Percentiles rank a stretch among this genome's conserved stretches.
These are phyloP conservation scores for Dicentrarchus labrax DNA, from an alignment of 2,113 vertebrate genomes.

Conservation along the genomic window DNA sequence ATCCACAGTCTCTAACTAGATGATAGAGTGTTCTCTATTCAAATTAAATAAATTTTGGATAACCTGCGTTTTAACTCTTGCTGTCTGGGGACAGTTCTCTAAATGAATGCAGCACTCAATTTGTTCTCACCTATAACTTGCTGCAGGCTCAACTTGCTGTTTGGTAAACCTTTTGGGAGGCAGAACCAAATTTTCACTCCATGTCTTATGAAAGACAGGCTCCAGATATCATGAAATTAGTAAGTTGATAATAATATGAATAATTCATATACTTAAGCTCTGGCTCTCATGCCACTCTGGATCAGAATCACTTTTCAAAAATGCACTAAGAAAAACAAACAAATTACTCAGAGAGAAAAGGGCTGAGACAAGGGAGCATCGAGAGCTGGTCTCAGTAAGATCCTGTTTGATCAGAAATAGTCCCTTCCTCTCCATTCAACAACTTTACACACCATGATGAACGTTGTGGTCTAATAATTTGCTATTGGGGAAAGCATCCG, in stretches of 20 bases:
- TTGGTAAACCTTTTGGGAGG: slow-evolving; percentile 51
- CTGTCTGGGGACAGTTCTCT: slow-evolving; percentile 13
- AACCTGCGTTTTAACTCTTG: background rate
- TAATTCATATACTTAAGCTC: slow-evolving; percentile 60
- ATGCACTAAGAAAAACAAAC: slow-evolving; percentile 58
- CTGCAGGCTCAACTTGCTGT: slow-evolving; percentile 23
- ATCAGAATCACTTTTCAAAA: slow-evolving; percentile 55
- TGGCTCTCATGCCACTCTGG: slow-evolving; percentile 48
- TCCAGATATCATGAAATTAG: slow-evolving; percentile 50
- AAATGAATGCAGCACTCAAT: slow-evolving; percentile 26
- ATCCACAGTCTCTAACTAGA: slow-evolving; percentile 31
- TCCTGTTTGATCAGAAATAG: slow-evolving; percentile 62
- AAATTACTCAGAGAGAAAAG: slow-evolving; percentile 39
- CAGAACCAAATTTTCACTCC: slow-evolving; percentile 32
- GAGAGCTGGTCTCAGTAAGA: slow-evolving; percentile 43
- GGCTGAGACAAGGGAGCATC: slow-evolving; percentile 33
- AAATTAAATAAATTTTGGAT: slow-evolving; percentile 28
- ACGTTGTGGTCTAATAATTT: slow-evolving; percentile 69
- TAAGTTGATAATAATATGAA: slow-evolving; percentile 58
- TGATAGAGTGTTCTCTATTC: slow-evolving; percentile 9
- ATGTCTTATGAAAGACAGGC: slow-evolving; percentile 41
- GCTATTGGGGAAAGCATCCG: slow-evolving; percentile 46
- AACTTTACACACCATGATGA: slow-evolving; percentile 62
- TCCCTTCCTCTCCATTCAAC: slow-evolving; percentile 39
- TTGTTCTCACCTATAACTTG: slow-evolving; percentile 42